These are phyloP conservation scores for Campopleginae sp. DNA, from an alignment of 2,888 invertebrate species.

Conservation along the genomic window DNA sequence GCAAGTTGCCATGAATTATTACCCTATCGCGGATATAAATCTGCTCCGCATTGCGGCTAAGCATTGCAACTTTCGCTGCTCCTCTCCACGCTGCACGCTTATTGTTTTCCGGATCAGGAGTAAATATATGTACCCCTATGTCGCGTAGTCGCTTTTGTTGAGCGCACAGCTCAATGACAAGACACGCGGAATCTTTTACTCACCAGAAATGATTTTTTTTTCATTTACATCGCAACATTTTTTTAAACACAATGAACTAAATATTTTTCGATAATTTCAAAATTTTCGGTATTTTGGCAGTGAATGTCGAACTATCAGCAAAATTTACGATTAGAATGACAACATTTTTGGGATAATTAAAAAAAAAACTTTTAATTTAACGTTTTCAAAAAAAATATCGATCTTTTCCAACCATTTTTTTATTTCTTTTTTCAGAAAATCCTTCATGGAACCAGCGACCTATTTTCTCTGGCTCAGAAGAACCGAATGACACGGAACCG, in stretches of 20 bases:
- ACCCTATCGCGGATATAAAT: constrained; percentile 81
- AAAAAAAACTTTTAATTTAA: no score
- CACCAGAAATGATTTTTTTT: no score
- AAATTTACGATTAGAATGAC: no score
- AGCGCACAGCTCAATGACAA: constrained; percentile 62
- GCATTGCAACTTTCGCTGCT: constrained; percentile 35
- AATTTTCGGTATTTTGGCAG: no score
- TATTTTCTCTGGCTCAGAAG: constrained; percentile 36
- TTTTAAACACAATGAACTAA: constrained; percentile 28
- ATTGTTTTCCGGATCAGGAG: constrained; percentile 84
- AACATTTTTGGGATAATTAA: no score
- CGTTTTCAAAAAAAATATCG: no score
- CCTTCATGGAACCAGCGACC: constrained; percentile 30
- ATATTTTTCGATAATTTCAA: no score
- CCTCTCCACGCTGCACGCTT: constrained; percentile 69
- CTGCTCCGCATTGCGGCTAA: constrained; percentile 68
- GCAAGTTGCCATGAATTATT: constrained; percentile 81
- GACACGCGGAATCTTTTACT: constrained; percentile 33
- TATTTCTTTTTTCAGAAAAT: no score
- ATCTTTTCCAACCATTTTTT: no score
- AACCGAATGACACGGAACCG: no score
- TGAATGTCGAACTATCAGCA: no score
- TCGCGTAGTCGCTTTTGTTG: constrained; percentile 59
- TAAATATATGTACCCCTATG: constrained; percentile 82
- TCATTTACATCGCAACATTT: no score